Conservation (phyloP, 1,140 invertebrate genomes). For the Dreissena polymorpha region DNA sequence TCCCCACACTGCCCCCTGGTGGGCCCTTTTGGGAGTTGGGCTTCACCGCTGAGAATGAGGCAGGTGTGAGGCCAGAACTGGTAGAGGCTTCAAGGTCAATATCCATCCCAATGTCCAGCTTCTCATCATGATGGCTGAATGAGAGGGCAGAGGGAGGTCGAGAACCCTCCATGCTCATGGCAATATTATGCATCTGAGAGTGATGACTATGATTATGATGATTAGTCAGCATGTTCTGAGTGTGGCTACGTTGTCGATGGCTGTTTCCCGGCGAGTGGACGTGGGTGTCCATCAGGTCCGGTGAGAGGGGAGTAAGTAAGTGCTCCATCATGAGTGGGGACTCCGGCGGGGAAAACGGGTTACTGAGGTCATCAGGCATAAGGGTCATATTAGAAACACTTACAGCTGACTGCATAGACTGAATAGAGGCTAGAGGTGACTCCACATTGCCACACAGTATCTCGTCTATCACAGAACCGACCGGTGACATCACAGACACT, state of each 20-base stretch:
- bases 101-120: constrained; percentile 55
- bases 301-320: constrained; percentile 67
- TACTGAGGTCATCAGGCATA: constrained; percentile 68
- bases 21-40: no score
- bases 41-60: neutral
- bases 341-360: constrained; percentile 60
- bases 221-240: neutral
- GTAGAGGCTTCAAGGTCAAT: constrained; percentile 58
- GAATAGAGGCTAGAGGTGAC: constrained; percentile 50
- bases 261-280: constrained; percentile 30
- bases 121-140: constrained; percentile 76
- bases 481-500: constrained; percentile 44
- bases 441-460: constrained; percentile 39
- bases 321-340: constrained; percentile 66
- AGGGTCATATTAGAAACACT: constrained; percentile 64
- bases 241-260: constrained; percentile 1
- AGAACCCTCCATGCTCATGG: constrained; percentile 67
- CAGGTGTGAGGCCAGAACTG: constrained; percentile 21
- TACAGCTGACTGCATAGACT: constrained; percentile 62
- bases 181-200: constrained; percentile 37
- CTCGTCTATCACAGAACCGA: constrained; percentile 51
- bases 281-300: constrained; percentile 71
- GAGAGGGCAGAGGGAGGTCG: constrained; percentile 76
- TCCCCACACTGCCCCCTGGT: no score
- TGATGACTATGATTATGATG: neutral